These are phyloP conservation scores for Cotesia congregata DNA, from an alignment of 2,888 invertebrate genomes.

Conservation along the genomic window DNA sequence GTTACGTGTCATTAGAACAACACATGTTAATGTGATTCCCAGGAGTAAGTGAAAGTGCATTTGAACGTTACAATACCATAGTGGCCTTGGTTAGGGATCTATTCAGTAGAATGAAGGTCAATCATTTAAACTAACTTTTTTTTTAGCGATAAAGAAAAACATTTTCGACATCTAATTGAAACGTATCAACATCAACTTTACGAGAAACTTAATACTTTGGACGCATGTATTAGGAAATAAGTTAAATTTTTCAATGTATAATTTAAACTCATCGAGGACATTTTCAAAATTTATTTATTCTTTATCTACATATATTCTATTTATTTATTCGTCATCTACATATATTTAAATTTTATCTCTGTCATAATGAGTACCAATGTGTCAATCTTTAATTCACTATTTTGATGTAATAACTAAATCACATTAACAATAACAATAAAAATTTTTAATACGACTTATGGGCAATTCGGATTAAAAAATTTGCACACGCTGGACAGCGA, in stretches of 20 bases:
- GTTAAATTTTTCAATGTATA: not conserved
- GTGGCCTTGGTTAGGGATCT: slow-evolving; percentile 36
- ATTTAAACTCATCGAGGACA: not conserved
- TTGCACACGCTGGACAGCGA: not conserved
- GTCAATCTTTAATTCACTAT: not conserved
- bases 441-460: not conserved
- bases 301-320: too few species aligned
- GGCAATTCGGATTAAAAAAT: not conserved
- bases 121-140: not conserved
- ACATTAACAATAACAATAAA: not conserved
- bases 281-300: not conserved
- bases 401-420: not conserved
- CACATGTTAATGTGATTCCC: slow-evolving; percentile 6
- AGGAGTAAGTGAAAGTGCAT: slow-evolving; percentile 15
- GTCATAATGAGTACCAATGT: not conserved
- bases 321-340: not conserved
- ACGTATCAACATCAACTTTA: not conserved
- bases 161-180: not conserved
- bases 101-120: slow-evolving; percentile 4
- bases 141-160: not conserved
- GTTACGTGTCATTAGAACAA: slow-evolving; percentile 19
- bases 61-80: not conserved
- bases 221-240: not conserved
- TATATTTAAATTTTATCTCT: not conserved
- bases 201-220: not conserved